Evolutionary conservation across 1,140 invertebrate genomes (phyloP).

Genomic region (Antheraea mylitta): DNA sequence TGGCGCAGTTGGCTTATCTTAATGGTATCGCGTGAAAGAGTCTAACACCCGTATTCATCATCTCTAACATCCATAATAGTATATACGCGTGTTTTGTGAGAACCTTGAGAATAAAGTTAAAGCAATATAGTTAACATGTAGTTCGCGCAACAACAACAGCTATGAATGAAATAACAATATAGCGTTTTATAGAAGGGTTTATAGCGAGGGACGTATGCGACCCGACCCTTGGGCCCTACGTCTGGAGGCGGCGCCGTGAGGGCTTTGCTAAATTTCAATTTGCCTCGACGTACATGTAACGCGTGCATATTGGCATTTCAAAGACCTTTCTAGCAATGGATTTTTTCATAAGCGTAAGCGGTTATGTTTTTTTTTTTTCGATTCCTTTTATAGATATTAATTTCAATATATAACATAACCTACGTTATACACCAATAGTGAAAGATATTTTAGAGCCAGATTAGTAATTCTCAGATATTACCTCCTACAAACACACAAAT

Average conservation of each 20-base stretch:
- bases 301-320: conserved; percentile 42
- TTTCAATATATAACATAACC: too few species aligned
- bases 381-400: too few species aligned
- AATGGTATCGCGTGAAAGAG: too few species aligned
- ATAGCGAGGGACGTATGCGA: neutral
- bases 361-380: neutral
- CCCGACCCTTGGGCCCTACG: conserved; percentile 5
- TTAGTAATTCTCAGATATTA: too few species aligned
- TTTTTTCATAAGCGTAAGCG: conserved; percentile 17
- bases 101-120: neutral
- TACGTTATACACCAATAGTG: too few species aligned
- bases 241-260: conserved; percentile 4
- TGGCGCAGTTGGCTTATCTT: too few species aligned
- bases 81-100: neutral
- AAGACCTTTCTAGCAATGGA: conserved; percentile 24
- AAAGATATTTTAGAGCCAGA: too few species aligned
- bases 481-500: too few species aligned
- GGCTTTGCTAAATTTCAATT: conserved; percentile 41
- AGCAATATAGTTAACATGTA: conserved; percentile 1
- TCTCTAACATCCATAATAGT: neutral
- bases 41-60: too few species aligned
- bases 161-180: neutral
- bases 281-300: conserved; percentile 33
- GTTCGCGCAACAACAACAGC: neutral
- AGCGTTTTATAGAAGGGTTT: conserved; percentile 1